Evolutionary conservation across 2,113 vertebrate species (phyloP), one percentile per base, ranked within the genome.

Genomic region (Pyxicephalus adspersus): DNA sequence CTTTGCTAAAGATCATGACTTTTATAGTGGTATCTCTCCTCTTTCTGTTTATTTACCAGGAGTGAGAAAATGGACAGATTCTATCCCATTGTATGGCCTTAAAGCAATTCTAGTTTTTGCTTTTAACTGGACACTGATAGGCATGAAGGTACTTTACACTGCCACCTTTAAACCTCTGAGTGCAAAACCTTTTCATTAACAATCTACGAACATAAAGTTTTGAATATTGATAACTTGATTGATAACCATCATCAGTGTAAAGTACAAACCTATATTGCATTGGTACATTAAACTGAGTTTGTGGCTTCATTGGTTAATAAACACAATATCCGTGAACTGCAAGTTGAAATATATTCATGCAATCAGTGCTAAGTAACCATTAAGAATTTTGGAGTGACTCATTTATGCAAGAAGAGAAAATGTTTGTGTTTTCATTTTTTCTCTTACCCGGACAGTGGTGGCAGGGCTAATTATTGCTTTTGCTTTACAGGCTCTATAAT

Each of bases 401-500:
- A 29, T 64, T 54, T 51, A 26, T 64, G 45, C 74, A 76, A 64
- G 38, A 22, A 23, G 22, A 63, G 72, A 45, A 76, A 76, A 50
- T 61, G 45, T 76, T 76, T 63, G n/a, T 28, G 17, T 75, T 63
- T 63, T 50, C 11, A 20, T 63, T 63, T 31, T n/a, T 13, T 3
- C 50, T 29, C 16, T 0, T 16, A 9, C 22, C 6, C 13, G 54
- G 71, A 20, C 54, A 55, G 29, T 16, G 71, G 18, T 28, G 60
- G 60, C 58, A 77, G 50, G 5, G 45, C n/a, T 66, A 54, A 78
- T 78, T 78, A 67, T 58, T 55, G 76, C 51, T 78, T 79, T 55
- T 68, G 64, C 52, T 68, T 45, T 17, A 54, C 29, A 70, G 68
- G 60, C 9, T 55, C 26, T 60, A 25, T 38, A 38, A 68, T 78